These are phyloP conservation scores for Archaeoteleia sp. DNA, from an alignment of 2,888 invertebrate genomes.

Conservation along the genomic window DNA sequence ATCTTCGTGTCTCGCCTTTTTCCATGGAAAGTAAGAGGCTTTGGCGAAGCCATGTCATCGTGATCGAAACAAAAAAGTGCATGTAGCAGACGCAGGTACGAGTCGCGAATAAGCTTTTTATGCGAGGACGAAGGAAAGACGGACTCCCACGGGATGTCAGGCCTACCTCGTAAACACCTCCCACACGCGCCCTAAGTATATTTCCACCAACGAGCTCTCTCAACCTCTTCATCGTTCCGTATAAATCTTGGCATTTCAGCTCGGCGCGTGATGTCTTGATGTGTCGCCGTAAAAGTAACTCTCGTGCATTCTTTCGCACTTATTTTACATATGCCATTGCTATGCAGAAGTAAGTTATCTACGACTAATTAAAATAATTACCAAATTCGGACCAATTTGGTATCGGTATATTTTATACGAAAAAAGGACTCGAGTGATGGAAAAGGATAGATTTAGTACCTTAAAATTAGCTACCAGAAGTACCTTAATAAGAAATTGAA, in stretches of 20 bases:
- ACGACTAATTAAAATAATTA: too few relatives aligned
- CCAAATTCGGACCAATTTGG: too few relatives aligned
- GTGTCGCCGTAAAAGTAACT: slow-evolving; percentile 55
- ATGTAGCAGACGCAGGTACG: slow-evolving; percentile 22
- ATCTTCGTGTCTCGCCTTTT: too few relatives aligned
- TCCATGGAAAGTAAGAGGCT: slow-evolving; percentile 25
- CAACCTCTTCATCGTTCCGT: slow-evolving; percentile 57
- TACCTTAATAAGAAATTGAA: too few relatives aligned
- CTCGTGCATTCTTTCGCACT: slow-evolving; percentile 37
- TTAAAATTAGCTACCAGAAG: too few relatives aligned
- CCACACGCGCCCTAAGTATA: slow-evolving; percentile 58
- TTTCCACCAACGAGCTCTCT: slow-evolving; percentile 46
- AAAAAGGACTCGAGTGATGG: too few relatives aligned
- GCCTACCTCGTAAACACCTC: slow-evolving; percentile 64
- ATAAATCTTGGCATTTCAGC: slow-evolving; percentile 60
- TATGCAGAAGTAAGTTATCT: slow-evolving; percentile 32
- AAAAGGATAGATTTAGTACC: too few relatives aligned
- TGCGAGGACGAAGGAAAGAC: slow-evolving; percentile 35
- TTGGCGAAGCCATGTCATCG: slow-evolving; percentile 27
- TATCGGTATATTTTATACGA: too few relatives aligned
- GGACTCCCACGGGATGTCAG: slow-evolving; percentile 61
- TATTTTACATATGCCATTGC: too few relatives aligned
- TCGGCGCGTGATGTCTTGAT: slow-evolving; percentile 66
- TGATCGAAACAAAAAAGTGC: slow-evolving; percentile 32
- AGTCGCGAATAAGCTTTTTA: slow-evolving; percentile 36